Conservation (phyloP, 2,797 vertebrate genomes). For the Scyliorhinus canicula region DNA sequence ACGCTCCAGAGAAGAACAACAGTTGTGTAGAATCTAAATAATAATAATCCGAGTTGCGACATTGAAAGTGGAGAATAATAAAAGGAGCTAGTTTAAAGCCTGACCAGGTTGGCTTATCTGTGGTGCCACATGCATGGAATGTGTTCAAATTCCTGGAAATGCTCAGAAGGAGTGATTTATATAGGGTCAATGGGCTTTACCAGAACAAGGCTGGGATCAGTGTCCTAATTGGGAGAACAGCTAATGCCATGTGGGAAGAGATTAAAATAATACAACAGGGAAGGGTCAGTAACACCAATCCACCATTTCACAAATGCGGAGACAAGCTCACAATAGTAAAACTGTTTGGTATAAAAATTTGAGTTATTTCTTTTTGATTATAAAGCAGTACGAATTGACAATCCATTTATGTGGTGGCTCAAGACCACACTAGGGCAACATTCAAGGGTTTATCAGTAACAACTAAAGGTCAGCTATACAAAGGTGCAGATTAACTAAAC, state of each 20-base stretch:
- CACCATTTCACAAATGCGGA: not conserved
- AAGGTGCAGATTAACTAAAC: no score
- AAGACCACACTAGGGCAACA: no score
- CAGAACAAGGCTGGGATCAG: not conserved
- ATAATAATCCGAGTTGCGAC: not conserved
- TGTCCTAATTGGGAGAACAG: not conserved
- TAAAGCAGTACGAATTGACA: not conserved
- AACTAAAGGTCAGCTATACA: no score
- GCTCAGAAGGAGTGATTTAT: not conserved
- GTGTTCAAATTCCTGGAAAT: not conserved
- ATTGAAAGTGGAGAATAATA: not conserved
- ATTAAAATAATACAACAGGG: not conserved
- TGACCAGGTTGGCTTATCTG: not conserved
- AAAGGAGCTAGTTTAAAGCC: not conserved
- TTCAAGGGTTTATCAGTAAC: no score
- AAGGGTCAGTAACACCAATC: not conserved
- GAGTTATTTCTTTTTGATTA: not conserved
- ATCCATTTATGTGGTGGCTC: no score
- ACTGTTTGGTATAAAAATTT: not conserved
- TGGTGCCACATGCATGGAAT: not conserved
- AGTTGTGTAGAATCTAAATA: not conserved
- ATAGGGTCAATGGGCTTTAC: not conserved
- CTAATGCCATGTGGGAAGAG: not conserved
- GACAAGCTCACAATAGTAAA: not conserved
- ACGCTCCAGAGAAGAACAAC: not conserved